Conservation (phyloP, 2,888 invertebrate species). For the Heliothis peltigera region DNA sequence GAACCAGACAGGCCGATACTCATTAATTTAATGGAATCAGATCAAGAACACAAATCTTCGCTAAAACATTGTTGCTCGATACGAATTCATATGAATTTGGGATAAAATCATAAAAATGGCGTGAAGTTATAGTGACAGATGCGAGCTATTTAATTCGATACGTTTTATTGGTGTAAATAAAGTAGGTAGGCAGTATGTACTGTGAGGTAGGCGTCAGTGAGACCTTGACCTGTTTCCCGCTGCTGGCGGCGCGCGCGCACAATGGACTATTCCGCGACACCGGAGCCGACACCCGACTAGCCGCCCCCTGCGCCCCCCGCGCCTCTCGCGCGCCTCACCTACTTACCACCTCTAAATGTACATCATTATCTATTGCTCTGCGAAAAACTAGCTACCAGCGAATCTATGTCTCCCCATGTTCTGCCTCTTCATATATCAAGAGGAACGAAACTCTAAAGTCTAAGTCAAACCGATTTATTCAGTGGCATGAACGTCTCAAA, state of each 20-base stretch:
- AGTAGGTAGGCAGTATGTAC: constrained; percentile 62
- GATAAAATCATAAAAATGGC: constrained; percentile 17
- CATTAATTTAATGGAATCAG: constrained; percentile 50
- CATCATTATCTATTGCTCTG: constrained; percentile 28
- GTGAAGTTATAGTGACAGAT: constrained; percentile 39
- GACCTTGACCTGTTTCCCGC: constrained; percentile 84
- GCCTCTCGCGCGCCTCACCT: constrained; percentile 39
- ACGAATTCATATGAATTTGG: constrained; percentile 17
- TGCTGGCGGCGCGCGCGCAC: constrained; percentile 68
- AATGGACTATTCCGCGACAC: constrained; percentile 84
- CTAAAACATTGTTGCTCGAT: constrained; percentile 25
- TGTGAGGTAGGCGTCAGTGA: constrained; percentile 80
- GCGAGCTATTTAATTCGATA: constrained; percentile 46
- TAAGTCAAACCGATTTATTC: constrained; percentile 35
- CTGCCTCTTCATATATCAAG: neutral
- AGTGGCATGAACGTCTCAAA: constrained; percentile 22
- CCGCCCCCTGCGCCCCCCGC: constrained; percentile 60
- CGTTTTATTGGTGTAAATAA: constrained; percentile 48
- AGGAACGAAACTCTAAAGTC: neutral
- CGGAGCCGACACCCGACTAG: constrained; percentile 76
- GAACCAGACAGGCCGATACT: constrained; percentile 52
- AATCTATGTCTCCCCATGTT: neutral
- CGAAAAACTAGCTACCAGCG: constrained; percentile 19
- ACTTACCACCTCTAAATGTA: constrained; percentile 32
- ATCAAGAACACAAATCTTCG: constrained; percentile 24